Conservation (phyloP, 23 tunicate genomes). For the Styela plicata region DNA sequence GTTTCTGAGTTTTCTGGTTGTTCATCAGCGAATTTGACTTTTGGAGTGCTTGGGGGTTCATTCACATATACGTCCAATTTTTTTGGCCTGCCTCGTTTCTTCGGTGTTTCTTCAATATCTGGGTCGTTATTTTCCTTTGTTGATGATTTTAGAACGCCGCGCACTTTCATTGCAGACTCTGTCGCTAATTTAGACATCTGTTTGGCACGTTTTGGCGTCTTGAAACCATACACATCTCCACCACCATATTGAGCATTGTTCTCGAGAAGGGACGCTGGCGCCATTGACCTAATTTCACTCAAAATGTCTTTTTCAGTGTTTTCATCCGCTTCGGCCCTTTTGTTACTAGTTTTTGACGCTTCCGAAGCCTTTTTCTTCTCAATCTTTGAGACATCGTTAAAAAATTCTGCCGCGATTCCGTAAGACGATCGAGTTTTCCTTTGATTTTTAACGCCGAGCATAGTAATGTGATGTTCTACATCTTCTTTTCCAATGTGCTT, state of each 20-base stretch:
- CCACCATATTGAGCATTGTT: too few relatives aligned
- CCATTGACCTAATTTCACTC: slow-evolving; percentile 1
- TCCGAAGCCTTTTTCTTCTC: slow-evolving; percentile 4
- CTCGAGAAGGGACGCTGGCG: not conserved
- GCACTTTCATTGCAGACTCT: slow-evolving; percentile 28
- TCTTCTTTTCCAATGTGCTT: slow-evolving; percentile 42
- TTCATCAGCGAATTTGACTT: not conserved
- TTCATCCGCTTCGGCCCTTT: not conserved
- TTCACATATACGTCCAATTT: too few relatives aligned
- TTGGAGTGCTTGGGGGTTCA: not conserved
- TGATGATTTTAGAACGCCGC: not conserved
- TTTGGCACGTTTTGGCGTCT: slow-evolving; percentile 54
- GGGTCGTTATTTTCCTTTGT: slow-evolving; percentile 18
- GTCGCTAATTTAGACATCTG: slow-evolving; percentile 61
- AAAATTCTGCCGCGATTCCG: not conserved
- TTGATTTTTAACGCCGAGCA: slow-evolving; percentile 31
- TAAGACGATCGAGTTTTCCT: not conserved
- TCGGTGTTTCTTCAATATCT: slow-evolving; percentile 1
- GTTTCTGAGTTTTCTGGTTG: not conserved
- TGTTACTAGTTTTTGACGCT: not conserved
- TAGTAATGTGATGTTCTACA: slow-evolving; percentile 44
- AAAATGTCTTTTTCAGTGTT: not conserved
- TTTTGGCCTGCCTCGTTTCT: not conserved
- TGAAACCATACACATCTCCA: slow-evolving; percentile 39
- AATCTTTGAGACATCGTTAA: not conserved